Evolutionary conservation across 2,888 invertebrate species (phyloP).

Genomic region (Scaptomyza flava): DNA sequence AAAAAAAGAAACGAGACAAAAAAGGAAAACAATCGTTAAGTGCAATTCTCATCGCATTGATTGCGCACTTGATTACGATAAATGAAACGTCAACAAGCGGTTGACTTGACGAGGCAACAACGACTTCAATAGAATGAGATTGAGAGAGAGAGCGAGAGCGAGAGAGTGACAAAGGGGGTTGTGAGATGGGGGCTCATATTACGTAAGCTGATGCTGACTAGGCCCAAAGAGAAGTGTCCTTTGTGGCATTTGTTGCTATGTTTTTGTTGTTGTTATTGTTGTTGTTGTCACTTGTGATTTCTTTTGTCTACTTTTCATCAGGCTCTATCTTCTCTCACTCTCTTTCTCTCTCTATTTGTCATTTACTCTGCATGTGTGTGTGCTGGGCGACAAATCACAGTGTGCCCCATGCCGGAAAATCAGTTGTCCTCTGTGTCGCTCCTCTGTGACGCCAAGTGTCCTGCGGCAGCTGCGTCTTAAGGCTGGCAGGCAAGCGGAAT

Average conservation of each 20-base stretch:
- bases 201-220: slow-evolving; percentile 30
- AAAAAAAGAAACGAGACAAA: neutral
- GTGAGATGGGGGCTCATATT: neutral
- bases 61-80: slow-evolving; percentile 78
- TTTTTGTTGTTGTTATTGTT: slow-evolving; percentile 33
- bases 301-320: slow-evolving; percentile 68
- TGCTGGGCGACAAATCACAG: slow-evolving; percentile 68
- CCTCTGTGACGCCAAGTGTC: slow-evolving; percentile 32
- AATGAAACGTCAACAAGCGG: slow-evolving; percentile 74
- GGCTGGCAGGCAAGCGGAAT: slow-evolving; percentile 29
- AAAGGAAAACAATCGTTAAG: slow-evolving; percentile 56
- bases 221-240: slow-evolving; percentile 35
- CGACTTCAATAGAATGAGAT: neutral
- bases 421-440: slow-evolving; percentile 51
- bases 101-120: slow-evolving; percentile 29
- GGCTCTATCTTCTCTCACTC: slow-evolving; percentile 49
- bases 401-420: slow-evolving; percentile 66
- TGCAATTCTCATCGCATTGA: slow-evolving; percentile 77
- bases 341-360: slow-evolving; percentile 13
- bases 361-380: slow-evolving; percentile 23
- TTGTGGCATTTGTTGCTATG: slow-evolving; percentile 34
- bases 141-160: too few species aligned
- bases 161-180: neutral
- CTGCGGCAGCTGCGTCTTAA: slow-evolving; percentile 59
- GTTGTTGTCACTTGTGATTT: slow-evolving; percentile 63